Percentiles rank a stretch among this genome's conserved stretches.
These are phyloP conservation scores for Pseudochirops corinnae DNA, from an alignment of 2,797 vertebrate species.

Conservation along the genomic window DNA sequence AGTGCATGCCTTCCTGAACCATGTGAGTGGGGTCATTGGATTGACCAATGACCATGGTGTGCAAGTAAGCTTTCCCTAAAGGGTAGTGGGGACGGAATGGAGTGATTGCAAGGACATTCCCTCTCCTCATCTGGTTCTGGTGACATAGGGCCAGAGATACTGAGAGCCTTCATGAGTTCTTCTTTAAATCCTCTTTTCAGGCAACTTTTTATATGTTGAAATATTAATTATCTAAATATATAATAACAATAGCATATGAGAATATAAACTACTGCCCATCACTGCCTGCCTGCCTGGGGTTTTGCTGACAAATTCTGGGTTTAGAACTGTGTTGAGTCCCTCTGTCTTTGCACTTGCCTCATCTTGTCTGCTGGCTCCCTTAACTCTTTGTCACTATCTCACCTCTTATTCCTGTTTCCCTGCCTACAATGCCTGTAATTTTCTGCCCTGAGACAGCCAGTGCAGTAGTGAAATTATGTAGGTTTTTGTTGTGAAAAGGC, in stretches of 20 bases:
- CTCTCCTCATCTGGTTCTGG: not conserved
- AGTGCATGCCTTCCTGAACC: not conserved
- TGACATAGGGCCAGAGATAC: not conserved
- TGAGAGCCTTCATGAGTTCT: not conserved
- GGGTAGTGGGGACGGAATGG: not conserved
- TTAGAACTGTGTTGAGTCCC: not conserved
- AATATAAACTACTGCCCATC: rapidly evolving
- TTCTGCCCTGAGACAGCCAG: not conserved
- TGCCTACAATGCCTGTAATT: not conserved
- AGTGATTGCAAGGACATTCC: not conserved
- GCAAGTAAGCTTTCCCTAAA: not conserved
- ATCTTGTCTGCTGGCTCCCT: not conserved
- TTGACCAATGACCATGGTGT: not conserved
- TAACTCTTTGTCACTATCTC: not conserved
- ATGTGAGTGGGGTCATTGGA: not conserved
- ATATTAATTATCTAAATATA: not conserved
- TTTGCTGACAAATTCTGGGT: not conserved
- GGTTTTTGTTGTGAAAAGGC: not conserved
- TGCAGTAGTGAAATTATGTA: not conserved
- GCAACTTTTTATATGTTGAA: no score
- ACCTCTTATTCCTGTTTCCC: not conserved
- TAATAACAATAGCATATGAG: no score
- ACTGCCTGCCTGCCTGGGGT: not conserved
- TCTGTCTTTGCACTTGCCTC: not conserved
- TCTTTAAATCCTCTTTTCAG: not conserved